These are phyloP conservation scores for Drosophila jambulina DNA, from an alignment of 1,140 invertebrate species.

Conservation along the genomic window DNA sequence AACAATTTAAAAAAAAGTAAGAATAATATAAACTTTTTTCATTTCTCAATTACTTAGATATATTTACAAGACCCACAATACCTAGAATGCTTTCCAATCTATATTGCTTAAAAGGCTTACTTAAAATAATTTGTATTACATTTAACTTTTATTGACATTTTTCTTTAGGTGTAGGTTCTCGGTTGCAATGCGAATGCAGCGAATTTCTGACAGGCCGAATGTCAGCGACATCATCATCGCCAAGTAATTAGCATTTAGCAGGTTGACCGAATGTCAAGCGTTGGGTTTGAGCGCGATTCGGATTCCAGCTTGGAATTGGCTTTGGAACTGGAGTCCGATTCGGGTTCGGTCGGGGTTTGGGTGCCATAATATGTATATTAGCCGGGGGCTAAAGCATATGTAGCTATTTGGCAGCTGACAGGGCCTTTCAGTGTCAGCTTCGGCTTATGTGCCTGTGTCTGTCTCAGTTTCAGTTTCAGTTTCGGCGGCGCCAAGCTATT, in stretches of 20 bases:
- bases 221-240: constrained; percentile 67
- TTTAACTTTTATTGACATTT: background rate
- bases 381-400: constrained; percentile 41
- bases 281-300: constrained; percentile 14
- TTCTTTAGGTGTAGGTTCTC: constrained; percentile 6
- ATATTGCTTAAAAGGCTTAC: too few relatives aligned
- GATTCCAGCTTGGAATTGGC: background rate
- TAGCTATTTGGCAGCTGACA: constrained; percentile 46
- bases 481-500: constrained; percentile 41
- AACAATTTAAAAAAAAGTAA: background rate
- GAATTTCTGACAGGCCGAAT: constrained; percentile 52
- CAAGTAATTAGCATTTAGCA: constrained; percentile 68
- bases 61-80: too few relatives aligned
- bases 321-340: background rate
- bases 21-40: background rate
- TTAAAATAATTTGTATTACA: background rate
- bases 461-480: constrained; percentile 34
- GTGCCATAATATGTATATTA: constrained; percentile 42
- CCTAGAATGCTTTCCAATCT: too few relatives aligned
- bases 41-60: too few relatives aligned
- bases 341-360: background rate
- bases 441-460: constrained; percentile 13
- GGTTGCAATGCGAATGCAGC: constrained; percentile 28
- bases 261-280: constrained; percentile 42
- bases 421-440: constrained; percentile 43